Conservation (phyloP, 2,888 invertebrate species). For the Acanthopleura granulata region DNA sequence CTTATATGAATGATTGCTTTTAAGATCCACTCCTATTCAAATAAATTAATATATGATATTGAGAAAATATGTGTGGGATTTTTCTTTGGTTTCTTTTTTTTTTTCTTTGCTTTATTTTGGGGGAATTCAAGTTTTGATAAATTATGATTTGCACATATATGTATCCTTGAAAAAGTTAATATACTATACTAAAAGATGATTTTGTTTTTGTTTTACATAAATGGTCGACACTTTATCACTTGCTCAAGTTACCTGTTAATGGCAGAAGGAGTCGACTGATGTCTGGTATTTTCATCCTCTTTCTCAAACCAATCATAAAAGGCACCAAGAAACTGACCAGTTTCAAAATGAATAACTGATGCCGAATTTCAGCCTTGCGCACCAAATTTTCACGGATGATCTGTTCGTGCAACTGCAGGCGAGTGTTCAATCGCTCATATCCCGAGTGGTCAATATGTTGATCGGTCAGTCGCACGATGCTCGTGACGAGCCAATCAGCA, state of each 20-base stretch:
- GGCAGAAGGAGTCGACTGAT: conserved; percentile 55
- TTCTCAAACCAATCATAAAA: conserved; percentile 66
- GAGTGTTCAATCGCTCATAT: conserved; percentile 65
- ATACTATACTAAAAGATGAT: no score
- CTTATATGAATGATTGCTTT: no score
- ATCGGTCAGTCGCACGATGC: conserved; percentile 57
- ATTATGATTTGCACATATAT: no score
- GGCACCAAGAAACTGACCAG: conserved; percentile 66
- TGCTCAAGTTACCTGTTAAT: conserved; percentile 50
- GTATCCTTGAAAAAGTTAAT: no score
- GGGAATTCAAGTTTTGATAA: no score
- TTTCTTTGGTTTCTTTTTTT: no score
- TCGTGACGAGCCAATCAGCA: conserved; percentile 60
- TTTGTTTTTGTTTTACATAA: no score
- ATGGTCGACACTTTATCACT: no score
- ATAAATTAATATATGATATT: no score
- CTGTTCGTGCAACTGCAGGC: conserved; percentile 65
- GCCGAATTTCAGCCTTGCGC: conserved; percentile 56
- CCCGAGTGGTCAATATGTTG: conserved; percentile 61
- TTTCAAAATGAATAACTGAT: conserved; percentile 62
- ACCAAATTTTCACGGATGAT: conserved; percentile 58
- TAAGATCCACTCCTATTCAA: no score
- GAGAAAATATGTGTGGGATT: no score
- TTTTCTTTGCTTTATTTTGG: no score
- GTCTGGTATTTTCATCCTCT: conserved; percentile 68